Percentiles rank a stretch among this genome's conserved stretches.
These are phyloP conservation scores for Acholoe squamosa DNA, from an alignment of 2,888 invertebrate genomes.

Conservation along the genomic window DNA sequence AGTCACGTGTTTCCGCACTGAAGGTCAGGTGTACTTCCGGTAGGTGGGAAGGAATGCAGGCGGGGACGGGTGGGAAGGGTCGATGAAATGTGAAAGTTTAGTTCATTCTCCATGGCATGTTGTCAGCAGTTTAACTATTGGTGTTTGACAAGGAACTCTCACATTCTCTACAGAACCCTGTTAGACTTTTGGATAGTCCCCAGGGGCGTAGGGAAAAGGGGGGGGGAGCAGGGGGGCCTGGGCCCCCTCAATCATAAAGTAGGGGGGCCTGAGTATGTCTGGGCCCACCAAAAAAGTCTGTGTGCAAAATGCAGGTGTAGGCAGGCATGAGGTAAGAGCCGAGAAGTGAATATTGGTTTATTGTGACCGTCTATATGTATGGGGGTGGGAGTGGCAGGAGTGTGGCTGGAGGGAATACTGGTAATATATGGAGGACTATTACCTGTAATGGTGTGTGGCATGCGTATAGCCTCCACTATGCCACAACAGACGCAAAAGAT, in stretches of 20 bases:
- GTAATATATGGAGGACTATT: not conserved
- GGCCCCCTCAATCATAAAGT: too few species aligned
- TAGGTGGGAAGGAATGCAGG: not conserved
- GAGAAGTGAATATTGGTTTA: not conserved
- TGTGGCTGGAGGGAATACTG: not conserved
- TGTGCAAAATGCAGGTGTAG: not conserved
- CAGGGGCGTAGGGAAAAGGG: too few species aligned
- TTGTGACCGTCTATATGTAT: constrained; percentile 2
- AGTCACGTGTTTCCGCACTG: not conserved
- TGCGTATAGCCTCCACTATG: not conserved
- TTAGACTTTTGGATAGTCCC: too few species aligned
- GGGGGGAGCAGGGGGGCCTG: too few species aligned
- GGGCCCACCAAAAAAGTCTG: too few species aligned
- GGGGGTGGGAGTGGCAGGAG: not conserved
- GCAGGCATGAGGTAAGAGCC: not conserved
- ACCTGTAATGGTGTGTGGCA: not conserved
- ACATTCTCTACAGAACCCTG: too few species aligned
- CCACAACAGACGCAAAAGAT: not conserved
- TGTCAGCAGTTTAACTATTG: too few species aligned
- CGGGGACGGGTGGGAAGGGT: not conserved
- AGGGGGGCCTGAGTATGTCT: too few species aligned
- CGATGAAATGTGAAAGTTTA: not conserved
- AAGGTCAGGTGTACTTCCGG: constrained; percentile 37
- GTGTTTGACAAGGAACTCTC: too few species aligned
- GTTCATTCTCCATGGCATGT: not conserved